phyloP scores from a whole-genome alignment of 2,888 invertebrate species.

The Athetis lepigone region DNA sequence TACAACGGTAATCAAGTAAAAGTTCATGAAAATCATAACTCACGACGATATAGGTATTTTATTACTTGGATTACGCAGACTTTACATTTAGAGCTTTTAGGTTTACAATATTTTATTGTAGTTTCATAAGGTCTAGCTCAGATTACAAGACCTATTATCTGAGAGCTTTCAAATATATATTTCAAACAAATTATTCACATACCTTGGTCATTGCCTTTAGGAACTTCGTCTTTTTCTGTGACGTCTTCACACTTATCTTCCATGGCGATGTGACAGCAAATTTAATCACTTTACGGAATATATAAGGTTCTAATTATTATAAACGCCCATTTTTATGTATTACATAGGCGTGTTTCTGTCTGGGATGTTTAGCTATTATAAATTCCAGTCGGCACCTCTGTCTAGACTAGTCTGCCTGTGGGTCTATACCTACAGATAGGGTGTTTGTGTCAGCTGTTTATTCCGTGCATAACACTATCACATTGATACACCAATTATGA shows the following conservation, averaged over 20 bases:
- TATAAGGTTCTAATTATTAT: slow-evolving; percentile 24
- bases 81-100: slow-evolving; percentile 18
- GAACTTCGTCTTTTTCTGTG: slow-evolving; percentile 44
- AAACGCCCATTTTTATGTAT: slow-evolving; percentile 44
- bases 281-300: slow-evolving; percentile 22
- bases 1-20: slow-evolving; percentile 57
- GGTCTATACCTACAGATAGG: slow-evolving; percentile 38
- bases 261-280: slow-evolving; percentile 28
- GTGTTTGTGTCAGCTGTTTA: slow-evolving; percentile 26
- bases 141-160: neutral
- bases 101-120: slow-evolving; percentile 24
- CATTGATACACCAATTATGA: slow-evolving; percentile 17
- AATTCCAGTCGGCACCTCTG: slow-evolving; percentile 57
- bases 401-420: slow-evolving; percentile 59
- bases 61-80: slow-evolving; percentile 31
- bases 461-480: slow-evolving; percentile 22
- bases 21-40: slow-evolving; percentile 53
- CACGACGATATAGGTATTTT: slow-evolving; percentile 40
- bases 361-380: slow-evolving; percentile 51
- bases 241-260: slow-evolving; percentile 25
- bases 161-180: neutral
- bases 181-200: slow-evolving; percentile 25
- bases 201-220: slow-evolving; percentile 59
- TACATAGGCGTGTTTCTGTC: slow-evolving; percentile 50
- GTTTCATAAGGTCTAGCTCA: slow-evolving; percentile 16